phyloP scores from a whole-genome alignment of 2,797 vertebrate genomes.

The Melopsittacus undulatus region DNA sequence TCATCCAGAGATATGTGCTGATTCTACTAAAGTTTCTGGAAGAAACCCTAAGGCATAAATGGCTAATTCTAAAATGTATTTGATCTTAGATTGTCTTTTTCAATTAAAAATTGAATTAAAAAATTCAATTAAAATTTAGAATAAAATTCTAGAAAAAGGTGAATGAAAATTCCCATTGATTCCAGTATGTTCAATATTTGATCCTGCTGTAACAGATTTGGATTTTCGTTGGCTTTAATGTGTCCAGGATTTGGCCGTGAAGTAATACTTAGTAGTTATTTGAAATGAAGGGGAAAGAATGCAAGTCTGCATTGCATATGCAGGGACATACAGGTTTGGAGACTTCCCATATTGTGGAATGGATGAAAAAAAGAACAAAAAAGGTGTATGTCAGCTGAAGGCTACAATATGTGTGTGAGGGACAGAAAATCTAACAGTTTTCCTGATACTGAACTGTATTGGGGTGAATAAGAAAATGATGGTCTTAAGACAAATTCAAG shows the following conservation, averaged over 20 bases:
- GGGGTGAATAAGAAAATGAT: background rate
- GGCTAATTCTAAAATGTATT: background rate
- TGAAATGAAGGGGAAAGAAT: background rate
- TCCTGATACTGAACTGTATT: background rate
- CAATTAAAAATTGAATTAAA: background rate
- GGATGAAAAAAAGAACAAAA: background rate
- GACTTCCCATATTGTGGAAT: background rate
- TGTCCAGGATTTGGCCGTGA: background rate
- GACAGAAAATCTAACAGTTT: background rate
- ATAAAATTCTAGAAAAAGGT: background rate
- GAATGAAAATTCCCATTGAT: background rate
- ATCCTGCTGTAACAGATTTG: background rate
- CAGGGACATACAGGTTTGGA: background rate
- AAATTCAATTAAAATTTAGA: no score
- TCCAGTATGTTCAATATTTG: background rate
- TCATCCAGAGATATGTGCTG: background rate
- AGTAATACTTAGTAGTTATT: background rate
- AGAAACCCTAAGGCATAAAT: background rate
- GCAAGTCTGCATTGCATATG: background rate
- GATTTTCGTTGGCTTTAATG: background rate
- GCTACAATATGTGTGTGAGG: accelerated
- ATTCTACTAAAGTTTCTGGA: background rate
- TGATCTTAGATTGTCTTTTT: background rate
- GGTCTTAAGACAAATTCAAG: background rate
- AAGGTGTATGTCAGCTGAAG: background rate